phyloP scores from a whole-genome alignment of 1,140 invertebrate species.

The Araneus ventricosus region DNA sequence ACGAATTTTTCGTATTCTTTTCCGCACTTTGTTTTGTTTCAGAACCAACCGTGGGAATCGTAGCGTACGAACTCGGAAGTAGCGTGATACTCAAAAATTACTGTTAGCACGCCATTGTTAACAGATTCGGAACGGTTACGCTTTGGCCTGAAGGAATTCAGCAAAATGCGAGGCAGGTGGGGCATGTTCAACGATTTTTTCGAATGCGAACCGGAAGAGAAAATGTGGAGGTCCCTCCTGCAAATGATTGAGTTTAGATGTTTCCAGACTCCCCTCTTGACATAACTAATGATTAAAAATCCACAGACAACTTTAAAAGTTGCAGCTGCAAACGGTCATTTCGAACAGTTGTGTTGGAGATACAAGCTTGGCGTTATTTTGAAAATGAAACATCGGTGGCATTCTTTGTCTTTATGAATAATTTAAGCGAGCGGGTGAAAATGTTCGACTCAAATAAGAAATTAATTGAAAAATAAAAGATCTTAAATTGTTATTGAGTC shows the following conservation, averaged over 20 bases:
- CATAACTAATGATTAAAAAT: background rate
- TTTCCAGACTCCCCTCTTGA: background rate
- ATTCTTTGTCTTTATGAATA: too few relatives aligned
- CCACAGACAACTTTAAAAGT: background rate
- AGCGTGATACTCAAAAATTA: slow-evolving; percentile 24
- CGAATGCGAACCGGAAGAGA: slow-evolving; percentile 12
- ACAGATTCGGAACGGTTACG: slow-evolving; percentile 54
- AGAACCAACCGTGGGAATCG: slow-evolving; percentile 49
- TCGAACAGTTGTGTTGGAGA: background rate
- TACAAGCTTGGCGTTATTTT: too few relatives aligned
- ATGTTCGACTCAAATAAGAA: too few relatives aligned
- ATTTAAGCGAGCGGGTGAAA: too few relatives aligned
- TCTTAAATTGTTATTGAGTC: too few relatives aligned
- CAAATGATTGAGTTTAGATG: background rate
- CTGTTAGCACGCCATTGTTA: slow-evolving; percentile 20
- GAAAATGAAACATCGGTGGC: too few relatives aligned
- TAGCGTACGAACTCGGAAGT: slow-evolving; percentile 15
- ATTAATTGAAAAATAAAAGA: too few relatives aligned
- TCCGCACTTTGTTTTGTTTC: background rate
- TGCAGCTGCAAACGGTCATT: slow-evolving; percentile 30
- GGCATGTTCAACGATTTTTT: background rate
- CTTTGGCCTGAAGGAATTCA: background rate
- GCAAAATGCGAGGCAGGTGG: background rate
- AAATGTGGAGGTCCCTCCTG: background rate
- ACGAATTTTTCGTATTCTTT: background rate